These are phyloP conservation scores for Chrysopilus asiliformis DNA, from an alignment of 2,888 invertebrate genomes.

Conservation along the genomic window DNA sequence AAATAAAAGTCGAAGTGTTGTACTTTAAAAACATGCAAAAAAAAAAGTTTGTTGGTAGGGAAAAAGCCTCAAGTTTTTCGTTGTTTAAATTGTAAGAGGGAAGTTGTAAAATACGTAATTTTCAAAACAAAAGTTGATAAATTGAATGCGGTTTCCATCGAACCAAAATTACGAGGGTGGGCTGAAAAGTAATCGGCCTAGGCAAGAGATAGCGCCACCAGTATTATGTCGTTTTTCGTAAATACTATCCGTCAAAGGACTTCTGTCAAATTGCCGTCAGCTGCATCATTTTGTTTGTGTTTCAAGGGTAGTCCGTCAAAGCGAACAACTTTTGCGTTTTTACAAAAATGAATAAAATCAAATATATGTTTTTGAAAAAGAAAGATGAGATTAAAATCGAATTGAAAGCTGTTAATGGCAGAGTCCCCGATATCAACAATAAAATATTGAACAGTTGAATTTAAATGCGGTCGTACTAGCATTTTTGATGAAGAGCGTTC, in stretches of 20 bases:
- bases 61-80: not conserved
- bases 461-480: not conserved
- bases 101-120: constrained; percentile 12
- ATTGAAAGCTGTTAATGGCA: not conserved
- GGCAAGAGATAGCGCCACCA: not conserved
- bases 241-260: not conserved
- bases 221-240: not conserved
- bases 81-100: constrained; percentile 3
- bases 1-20: no score
- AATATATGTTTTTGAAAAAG: not conserved
- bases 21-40: no score
- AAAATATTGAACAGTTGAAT: not conserved
- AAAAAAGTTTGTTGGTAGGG: no score
- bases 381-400: not conserved
- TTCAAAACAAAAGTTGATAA: no score
- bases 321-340: not conserved
- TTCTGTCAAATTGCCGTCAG: not conserved
- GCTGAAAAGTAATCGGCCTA: no score
- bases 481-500: not conserved
- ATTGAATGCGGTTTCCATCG: no score
- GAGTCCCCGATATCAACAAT: not conserved
- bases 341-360: not conserved
- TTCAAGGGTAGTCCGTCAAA: not conserved
- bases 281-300: not conserved
- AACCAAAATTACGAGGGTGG: no score